Evolutionary conservation across 1,140 invertebrate genomes (phyloP).

Genomic region (Ips typographus): DNA sequence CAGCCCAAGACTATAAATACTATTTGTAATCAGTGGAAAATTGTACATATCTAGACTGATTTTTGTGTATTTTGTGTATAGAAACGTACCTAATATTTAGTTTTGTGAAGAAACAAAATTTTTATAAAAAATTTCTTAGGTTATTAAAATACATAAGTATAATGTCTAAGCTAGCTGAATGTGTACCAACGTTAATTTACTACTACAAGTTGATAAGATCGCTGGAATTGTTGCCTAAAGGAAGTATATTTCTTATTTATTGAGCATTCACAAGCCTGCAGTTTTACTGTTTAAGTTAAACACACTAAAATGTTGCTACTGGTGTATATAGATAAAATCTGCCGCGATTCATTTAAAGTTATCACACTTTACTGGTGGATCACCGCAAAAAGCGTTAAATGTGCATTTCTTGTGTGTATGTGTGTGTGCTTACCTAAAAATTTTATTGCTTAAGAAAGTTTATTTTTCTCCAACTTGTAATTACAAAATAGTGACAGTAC

Average conservation of each 20-base stretch:
- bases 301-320: too few species aligned
- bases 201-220: neutral
- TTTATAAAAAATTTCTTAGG: constrained; percentile 26
- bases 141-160: constrained; percentile 24
- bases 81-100: constrained; percentile 37
- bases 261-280: neutral
- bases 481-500: neutral
- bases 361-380: too few species aligned
- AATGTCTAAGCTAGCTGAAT: constrained; percentile 25
- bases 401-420: neutral
- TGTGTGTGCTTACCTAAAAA: neutral
- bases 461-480: too few species aligned
- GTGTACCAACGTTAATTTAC: constrained; percentile 30
- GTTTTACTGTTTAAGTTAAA: too few species aligned
- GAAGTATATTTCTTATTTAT: neutral
- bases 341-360: too few species aligned
- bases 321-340: too few species aligned
- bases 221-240: constrained; percentile 8
- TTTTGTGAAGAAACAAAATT: constrained; percentile 39
- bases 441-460: neutral
- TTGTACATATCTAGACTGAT: constrained; percentile 48
- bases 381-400: neutral
- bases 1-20: constrained; percentile 35
- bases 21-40: constrained; percentile 38
- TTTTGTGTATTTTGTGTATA: constrained; percentile 48